Percentiles rank a stretch among this genome's conserved stretches.
phyloP scores from a whole-genome alignment of 2,888 invertebrate genomes.

The Caenorhabditis sp. region DNA sequence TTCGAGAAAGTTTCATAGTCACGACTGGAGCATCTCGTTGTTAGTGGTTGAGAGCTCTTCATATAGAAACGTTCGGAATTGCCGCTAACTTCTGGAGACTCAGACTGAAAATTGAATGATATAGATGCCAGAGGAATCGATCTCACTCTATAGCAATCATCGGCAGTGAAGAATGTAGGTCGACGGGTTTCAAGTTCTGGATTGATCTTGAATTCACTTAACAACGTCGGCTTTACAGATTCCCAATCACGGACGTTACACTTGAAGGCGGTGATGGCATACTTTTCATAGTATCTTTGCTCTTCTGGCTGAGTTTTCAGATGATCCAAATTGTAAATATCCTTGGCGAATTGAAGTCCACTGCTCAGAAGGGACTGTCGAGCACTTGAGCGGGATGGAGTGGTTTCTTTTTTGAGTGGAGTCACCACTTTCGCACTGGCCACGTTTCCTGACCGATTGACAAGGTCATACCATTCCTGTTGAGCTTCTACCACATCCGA shows the following conservation, averaged over 20 bases:
- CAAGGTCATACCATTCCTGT: slow-evolving; percentile 58
- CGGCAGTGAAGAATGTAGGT: slow-evolving; percentile 69
- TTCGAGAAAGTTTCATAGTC: slow-evolving; percentile 53
- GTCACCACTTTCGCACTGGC: not conserved
- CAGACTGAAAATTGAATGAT: slow-evolving; percentile 58
- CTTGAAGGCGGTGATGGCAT: slow-evolving; percentile 62
- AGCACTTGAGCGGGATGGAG: slow-evolving; percentile 4
- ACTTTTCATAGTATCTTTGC: slow-evolving; percentile 63
- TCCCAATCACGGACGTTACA: slow-evolving; percentile 68
- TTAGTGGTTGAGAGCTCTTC: slow-evolving; percentile 26
- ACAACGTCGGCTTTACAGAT: slow-evolving; percentile 69
- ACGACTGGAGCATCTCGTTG: slow-evolving; percentile 14
- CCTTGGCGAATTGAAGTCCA: slow-evolving; percentile 72
- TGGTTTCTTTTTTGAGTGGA: not conserved
- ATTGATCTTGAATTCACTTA: slow-evolving; percentile 65
- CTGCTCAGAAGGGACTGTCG: slow-evolving; percentile 49
- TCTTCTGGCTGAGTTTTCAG: slow-evolving; percentile 55
- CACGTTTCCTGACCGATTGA: slow-evolving; percentile 46
- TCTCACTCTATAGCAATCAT: slow-evolving; percentile 69
- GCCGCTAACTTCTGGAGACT: slow-evolving; percentile 65
- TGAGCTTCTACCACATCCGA: slow-evolving; percentile 65
- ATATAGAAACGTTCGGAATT: slow-evolving; percentile 58
- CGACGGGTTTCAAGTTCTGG: slow-evolving; percentile 51
- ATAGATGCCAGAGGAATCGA: not conserved
- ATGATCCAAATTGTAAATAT: slow-evolving; percentile 71